Conservation (phyloP, 2,113 vertebrate species). For the Chinchilla lanigera region DNA sequence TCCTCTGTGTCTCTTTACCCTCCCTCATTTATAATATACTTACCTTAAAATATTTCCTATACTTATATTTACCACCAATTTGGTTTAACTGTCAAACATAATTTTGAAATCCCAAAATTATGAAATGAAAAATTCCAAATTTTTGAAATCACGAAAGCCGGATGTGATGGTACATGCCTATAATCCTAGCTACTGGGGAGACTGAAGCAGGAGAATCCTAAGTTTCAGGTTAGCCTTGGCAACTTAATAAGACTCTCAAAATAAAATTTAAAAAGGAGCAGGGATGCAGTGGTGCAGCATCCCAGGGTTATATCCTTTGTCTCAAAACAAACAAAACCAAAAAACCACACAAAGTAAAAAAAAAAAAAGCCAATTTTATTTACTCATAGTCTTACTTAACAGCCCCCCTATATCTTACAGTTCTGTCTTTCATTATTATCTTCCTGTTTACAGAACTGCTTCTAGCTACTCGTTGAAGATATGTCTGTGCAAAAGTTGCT, state of each 20-base stretch:
- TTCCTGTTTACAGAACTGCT: background rate
- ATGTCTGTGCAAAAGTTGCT: background rate
- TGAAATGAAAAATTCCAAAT: no score
- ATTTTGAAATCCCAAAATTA: conserved; percentile 6
- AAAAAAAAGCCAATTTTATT: background rate
- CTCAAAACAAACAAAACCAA: background rate
- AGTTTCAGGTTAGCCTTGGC: background rate
- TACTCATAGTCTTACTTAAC: background rate
- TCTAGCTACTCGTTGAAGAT: background rate
- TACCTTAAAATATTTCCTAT: background rate
- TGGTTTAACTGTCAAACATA: background rate
- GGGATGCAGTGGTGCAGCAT: background rate
- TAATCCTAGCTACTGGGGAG: background rate
- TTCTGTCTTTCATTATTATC: background rate
- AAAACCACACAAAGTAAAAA: background rate
- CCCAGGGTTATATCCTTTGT: background rate
- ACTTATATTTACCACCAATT: background rate
- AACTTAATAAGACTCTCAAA: background rate
- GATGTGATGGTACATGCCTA: background rate
- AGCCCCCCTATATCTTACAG: background rate
- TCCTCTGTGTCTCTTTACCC: background rate
- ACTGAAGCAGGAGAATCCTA: background rate
- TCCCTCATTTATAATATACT: background rate
- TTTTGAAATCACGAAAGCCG: background rate
- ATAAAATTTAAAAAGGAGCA: background rate